Evolutionary conservation across 2,888 invertebrate species (phyloP), one percentile per base, ranked within the genome.

Genomic region (Zygothrica quintamaculata): DNA sequence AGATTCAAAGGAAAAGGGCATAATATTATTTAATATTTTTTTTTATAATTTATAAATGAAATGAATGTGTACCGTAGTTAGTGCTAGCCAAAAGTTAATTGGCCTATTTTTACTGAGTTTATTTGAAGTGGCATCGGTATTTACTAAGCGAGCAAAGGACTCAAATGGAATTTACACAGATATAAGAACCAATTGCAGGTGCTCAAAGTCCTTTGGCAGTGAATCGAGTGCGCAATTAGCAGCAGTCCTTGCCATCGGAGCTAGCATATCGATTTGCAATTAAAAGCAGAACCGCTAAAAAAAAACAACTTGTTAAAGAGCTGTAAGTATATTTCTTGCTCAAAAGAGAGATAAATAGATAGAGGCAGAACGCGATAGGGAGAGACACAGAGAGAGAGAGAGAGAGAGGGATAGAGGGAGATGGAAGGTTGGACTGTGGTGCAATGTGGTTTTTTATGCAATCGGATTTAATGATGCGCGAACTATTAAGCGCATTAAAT

Each of bases 381-480:
- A 31, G 5, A 40, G 13, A 31, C 16, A 33, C 5, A 40, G 12
- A 31, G 15, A 39, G 29, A 26, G 53, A 16, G 44, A n/a, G 44
- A 34, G 18, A 4, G 6, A n/a, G 16, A 12, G 37, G 26, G 18
- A 15, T 7, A 12, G n/a, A 26, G 15, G 7, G 16, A 2, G 18
- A 2, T 29, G 7, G 26, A 8, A 3, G 29, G 29, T 29, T 29
- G 3, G 29, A 5, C 11, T 3, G 39, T 3, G 36, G 16, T 34
- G 43, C 7, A 3, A 8, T 6, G 34, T n/a, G 43, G 3, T n/a
- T 57, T 59, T 73, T 68, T 48, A 46, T 78, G 70, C 75, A 77
- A 75, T 75, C 65, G 70, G 73, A 87, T 69, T 82, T 84, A 82
- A 82, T 87, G 87, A 84, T 67, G 78, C 76, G 74, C 76, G 65